Base-by-base conservation (phyloP, 2,113 vertebrate species). In the Neodon shergylaensis region DNA sequence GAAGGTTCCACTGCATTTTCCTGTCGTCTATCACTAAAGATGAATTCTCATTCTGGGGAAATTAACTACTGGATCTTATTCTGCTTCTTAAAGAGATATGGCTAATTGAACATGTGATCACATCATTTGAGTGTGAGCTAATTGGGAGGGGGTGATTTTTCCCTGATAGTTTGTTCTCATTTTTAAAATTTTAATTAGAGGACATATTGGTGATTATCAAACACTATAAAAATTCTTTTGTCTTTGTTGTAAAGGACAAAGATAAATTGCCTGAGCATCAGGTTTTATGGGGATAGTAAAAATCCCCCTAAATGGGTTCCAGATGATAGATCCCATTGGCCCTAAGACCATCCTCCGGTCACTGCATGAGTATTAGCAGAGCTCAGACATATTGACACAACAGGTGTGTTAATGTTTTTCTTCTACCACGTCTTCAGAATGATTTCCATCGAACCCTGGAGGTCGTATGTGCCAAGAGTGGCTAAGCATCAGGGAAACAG, bases 261-360 rank as follows among this genome's bases (percentile, higher is more conserved):
- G 90, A 90, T 90, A 74, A 68, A 94, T 73, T 90, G 92, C 83
- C 84, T 65, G 91, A 49, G 78, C 21, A 76, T 87, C 87, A 93
- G 42, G 74, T 77, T 96, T 96, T 91, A 79, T 76, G 83, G 68
- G 54, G 58, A 94, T 0, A 24, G 63, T 61, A 44, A 92, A 74
- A 86, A 42, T 79, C 65, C 49, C 44, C 74, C 42, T 65, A 81
- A 47, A 76, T 92, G 87, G 42, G 65, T 31, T 87, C 44, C 93
- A 91, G 94, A 14, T 81, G 44, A 66, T 52, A 63, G n/a, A 28
- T 70, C 49, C 66, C 19, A 33, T n/a, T 63, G 22, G 54, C 11
- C 42, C 0, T 12, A 22, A 92, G 73, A 44, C n/a, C 36, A 16
- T 26, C 44, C 39, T 66, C 54, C 14, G 88, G 87, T 68, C 76